phyloP scores from a whole-genome alignment of 2,888 invertebrate genomes.

The Stictocephala bisonia region DNA sequence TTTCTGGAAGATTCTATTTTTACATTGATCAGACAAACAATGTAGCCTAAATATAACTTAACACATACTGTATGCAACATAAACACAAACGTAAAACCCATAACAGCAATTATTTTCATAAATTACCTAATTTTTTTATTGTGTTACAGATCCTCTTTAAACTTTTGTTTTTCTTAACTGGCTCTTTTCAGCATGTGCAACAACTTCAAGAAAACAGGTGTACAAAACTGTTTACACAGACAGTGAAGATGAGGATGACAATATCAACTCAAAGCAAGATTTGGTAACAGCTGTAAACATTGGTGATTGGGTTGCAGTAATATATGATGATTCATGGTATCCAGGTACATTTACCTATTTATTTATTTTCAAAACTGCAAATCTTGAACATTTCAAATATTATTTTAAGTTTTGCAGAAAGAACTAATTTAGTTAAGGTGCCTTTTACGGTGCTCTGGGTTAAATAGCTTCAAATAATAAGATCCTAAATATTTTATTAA shows the following conservation, averaged over 20 bases:
- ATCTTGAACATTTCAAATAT: background rate
- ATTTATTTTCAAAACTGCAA: background rate
- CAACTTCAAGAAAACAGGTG: constrained; percentile 9
- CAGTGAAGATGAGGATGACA: constrained; percentile 16
- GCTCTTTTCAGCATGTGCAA: constrained; percentile 21
- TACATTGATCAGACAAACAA: constrained; percentile 7
- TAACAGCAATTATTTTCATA: constrained; percentile 7
- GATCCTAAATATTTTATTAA: too few species aligned
- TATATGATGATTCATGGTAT: too few species aligned
- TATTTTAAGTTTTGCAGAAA: background rate
- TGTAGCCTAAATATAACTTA: constrained; percentile 20
- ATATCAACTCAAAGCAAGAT: constrained; percentile 5
- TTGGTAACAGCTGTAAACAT: background rate
- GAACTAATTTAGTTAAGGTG: background rate
- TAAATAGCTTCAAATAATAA: too few species aligned
- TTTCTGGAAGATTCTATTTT: constrained; percentile 15
- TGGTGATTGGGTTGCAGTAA: too few species aligned
- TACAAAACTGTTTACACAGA: constrained; percentile 18
- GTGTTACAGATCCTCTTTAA: constrained; percentile 13
- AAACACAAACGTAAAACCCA: constrained; percentile 9
- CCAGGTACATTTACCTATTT: constrained; percentile 1
- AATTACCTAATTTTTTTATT: constrained; percentile 5
- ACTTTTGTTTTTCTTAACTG: constrained; percentile 19
- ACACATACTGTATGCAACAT: constrained; percentile 12
- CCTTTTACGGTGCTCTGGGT: background rate